phyloP scores from a whole-genome alignment of 2,888 invertebrate genomes.

The Drosophila meridionalis region DNA sequence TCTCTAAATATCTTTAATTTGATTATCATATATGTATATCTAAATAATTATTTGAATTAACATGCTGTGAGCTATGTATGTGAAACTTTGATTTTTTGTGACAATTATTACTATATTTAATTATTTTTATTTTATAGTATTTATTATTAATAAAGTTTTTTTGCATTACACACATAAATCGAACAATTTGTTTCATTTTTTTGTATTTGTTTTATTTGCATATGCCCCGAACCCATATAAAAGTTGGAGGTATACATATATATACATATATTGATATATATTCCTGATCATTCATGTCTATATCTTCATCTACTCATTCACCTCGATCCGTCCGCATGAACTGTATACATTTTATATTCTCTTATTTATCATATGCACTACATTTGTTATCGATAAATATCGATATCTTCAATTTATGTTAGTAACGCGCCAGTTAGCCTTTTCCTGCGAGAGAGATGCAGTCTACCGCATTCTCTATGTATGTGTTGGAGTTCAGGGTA shows the following conservation, averaged over 20 bases:
- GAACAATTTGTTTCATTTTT: slow-evolving; percentile 6
- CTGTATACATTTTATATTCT: neutral
- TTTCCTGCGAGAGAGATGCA: neutral
- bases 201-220: neutral
- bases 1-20: slow-evolving; percentile 34
- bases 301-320: neutral
- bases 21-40: slow-evolving; percentile 18
- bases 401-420: neutral
- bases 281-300: neutral
- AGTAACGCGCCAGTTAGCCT: neutral
- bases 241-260: too few relatives aligned
- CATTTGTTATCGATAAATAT: neutral
- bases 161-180: slow-evolving; percentile 50
- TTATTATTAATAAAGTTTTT: slow-evolving; percentile 80
- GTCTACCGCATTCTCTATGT: neutral
- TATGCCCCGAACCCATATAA: neutral
- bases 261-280: too few relatives aligned
- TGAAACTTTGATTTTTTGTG: slow-evolving; percentile 65
- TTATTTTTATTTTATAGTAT: slow-evolving; percentile 67
- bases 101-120: slow-evolving; percentile 59
- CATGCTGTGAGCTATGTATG: slow-evolving; percentile 74
- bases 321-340: neutral
- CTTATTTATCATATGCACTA: neutral
- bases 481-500: neutral
- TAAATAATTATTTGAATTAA: slow-evolving; percentile 45